phyloP scores from a whole-genome alignment of 1,140 invertebrate species.

The Sminthurinus signatus region DNA sequence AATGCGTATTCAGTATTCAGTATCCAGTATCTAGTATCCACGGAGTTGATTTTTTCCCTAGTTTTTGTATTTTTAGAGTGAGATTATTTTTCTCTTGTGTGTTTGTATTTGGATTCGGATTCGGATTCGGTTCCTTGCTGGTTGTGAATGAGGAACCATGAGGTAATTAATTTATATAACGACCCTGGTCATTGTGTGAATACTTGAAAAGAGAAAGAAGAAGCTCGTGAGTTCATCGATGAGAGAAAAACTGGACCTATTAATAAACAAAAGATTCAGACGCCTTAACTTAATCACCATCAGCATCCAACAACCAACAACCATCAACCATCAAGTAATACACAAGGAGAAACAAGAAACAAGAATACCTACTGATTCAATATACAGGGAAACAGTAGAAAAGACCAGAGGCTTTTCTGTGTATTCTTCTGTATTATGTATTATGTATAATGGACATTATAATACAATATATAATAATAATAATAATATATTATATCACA shows the following conservation, averaged over 20 bases:
- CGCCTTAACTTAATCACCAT: conserved; percentile 20
- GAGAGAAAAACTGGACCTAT: conserved; percentile 28
- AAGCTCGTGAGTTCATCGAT: neutral
- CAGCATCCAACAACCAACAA: neutral
- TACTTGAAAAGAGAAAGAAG: conserved; percentile 20
- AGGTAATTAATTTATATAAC: conserved; percentile 33
- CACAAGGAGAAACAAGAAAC: too few relatives aligned
- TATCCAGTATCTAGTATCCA: too few relatives aligned
- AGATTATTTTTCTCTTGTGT: neutral
- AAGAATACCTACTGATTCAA: too few relatives aligned
- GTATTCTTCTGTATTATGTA: conserved; percentile 4
- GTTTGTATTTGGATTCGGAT: too few relatives aligned
- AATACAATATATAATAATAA: neutral
- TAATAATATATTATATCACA: too few relatives aligned
- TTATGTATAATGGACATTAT: conserved; percentile 13
- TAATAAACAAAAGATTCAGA: conserved; percentile 23
- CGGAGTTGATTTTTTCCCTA: neutral
- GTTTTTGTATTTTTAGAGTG: neutral
- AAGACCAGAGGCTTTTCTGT: conserved; percentile 14
- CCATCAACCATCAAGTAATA: too few relatives aligned
- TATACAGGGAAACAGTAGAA: neutral
- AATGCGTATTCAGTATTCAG: too few relatives aligned
- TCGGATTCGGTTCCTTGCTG: too few relatives aligned
- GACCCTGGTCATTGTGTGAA: conserved; percentile 17
- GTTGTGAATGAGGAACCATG: conserved; percentile 16